Evolutionary conservation across 2,888 invertebrate species (phyloP), one percentile per base, ranked within the genome.

Genomic region (Drosophila kuntzei): DNA sequence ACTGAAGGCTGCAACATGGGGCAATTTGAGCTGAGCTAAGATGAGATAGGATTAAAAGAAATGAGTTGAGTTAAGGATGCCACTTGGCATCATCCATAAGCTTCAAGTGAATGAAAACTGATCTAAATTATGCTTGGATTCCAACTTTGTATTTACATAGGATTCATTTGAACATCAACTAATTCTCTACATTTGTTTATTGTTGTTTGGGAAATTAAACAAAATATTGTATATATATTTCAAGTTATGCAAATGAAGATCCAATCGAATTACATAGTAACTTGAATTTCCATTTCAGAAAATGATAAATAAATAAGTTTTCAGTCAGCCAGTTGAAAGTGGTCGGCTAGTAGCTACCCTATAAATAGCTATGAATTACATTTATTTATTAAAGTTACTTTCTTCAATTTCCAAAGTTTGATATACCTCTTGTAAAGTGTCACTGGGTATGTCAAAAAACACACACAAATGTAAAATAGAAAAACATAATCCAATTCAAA

Each of bases 391-490:
- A 11, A 11, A 11, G n/a, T 20, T 32, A 11, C n/a, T 11, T 25
- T 20, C 14, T n/a, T 41, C 5, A 22, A 29, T 29, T 22, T 14
- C 20, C 2, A 3, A 14, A 29, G 6, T 29, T 20, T 16, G 12
- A n/a, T 18, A 47, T n/a, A 49, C 20, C 16, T 2, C n/a, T 27
- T 39, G 0, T 2, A 12, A 18, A n/a, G 14, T 14, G 2, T 25
- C 25, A 25, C n/a, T 25, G 25, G 7, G 16, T 6, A 25, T 34
- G 20, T 1, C 6, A 11, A 18, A 12, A 12, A n/a, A n/a, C 39
- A 14, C 25, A 8, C n/a, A 3, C 11, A 25, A 43, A 67, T 62
- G 49, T 47, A 53, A 39, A 64, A 59, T 46, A 82, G 43, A 44
- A 29, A 46, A 39, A 39, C 5, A 49, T 20, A 46, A n/a, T n/a